Conservation (phyloP, 2,797 vertebrate species). For the Gallirallus australis region DNA sequence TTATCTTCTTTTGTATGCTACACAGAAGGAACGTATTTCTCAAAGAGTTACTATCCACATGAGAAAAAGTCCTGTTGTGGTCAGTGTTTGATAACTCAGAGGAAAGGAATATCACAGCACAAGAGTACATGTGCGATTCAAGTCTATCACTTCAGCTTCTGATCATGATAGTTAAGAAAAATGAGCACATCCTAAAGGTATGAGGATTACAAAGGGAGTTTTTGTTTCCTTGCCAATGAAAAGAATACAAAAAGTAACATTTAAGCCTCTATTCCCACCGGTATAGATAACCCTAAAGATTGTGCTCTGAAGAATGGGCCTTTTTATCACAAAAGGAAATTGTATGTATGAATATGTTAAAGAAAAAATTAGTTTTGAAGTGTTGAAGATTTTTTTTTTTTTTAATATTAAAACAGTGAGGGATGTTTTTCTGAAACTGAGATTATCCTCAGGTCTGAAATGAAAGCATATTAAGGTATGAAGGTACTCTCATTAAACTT, state of each 20-base stretch:
- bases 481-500: not conserved
- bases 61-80: not conserved
- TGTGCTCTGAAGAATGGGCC: not conserved
- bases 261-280: not conserved
- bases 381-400: too few relatives aligned
- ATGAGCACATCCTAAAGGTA: not conserved
- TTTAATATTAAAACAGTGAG: not conserved
- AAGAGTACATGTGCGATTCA: not conserved
- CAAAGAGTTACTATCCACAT: not conserved
- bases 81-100: slow-evolving; percentile 15
- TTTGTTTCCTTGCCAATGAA: not conserved
- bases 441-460: not conserved
- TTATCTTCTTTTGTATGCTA: not conserved
- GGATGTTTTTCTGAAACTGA: not conserved
- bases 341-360: not conserved
- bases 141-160: slow-evolving; percentile 27
- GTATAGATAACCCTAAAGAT: not conserved
- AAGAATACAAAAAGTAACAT: not conserved
- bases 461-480: not conserved
- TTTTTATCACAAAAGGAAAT: not conserved
- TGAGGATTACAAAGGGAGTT: not conserved
- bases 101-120: slow-evolving; percentile 13
- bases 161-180: slow-evolving; percentile 22
- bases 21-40: not conserved
- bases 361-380: not conserved